Conservation (phyloP, 2,797 vertebrate genomes). For the Graptemys geographica region DNA sequence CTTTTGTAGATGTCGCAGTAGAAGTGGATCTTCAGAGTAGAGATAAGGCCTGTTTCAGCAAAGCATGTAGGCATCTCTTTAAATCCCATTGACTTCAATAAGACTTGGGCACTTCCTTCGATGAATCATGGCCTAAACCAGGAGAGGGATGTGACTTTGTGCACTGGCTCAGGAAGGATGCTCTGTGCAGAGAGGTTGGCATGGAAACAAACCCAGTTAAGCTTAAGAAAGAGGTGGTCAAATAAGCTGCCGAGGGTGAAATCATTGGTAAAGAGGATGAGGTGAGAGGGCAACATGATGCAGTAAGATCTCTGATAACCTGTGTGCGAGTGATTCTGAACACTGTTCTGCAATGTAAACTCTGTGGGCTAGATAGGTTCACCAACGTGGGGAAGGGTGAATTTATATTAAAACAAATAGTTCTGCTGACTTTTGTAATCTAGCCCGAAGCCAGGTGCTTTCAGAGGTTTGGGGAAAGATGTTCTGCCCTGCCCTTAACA, state of each 20-base stretch:
- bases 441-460: not conserved
- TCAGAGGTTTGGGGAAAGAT: not conserved
- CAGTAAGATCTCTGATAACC: not conserved
- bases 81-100: not conserved
- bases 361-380: not conserved
- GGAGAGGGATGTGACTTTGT: not conserved
- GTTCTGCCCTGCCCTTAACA: not conserved
- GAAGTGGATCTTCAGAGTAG: constrained; percentile 59
- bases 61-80: not conserved
- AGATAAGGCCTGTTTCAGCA: not conserved
- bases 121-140: not conserved
- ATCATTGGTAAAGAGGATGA: not conserved
- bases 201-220: not conserved
- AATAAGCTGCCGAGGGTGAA: not conserved
- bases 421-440: not conserved
- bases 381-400: not conserved
- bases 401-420: too few species aligned
- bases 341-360: not conserved
- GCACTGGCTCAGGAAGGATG: not conserved
- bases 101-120: constrained; percentile 10
- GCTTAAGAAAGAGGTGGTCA: not conserved
- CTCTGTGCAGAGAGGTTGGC: not conserved
- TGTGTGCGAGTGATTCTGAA: not conserved
- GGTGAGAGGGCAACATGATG: not conserved
- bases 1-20: constrained; percentile 50